A percentile compares a stretch with the other conserved stretches of the same genome.
Evolutionary conservation across 1,140 invertebrate genomes (phyloP).

Genomic region (Bombyx mandarina): DNA sequence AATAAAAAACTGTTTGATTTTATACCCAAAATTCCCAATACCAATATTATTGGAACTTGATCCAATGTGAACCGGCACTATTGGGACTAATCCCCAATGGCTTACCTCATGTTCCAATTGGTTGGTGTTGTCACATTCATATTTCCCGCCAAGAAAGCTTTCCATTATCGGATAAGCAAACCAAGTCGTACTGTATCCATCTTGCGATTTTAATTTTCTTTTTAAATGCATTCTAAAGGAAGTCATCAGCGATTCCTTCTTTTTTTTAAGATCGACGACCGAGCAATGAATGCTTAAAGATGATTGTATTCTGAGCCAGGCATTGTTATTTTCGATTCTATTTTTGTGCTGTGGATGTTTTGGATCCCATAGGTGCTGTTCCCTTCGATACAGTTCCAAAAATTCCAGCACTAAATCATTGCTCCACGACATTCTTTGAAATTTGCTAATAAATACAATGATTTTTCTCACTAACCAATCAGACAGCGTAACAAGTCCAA

Average conservation of each 20-base stretch:
- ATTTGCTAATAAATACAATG: not conserved
- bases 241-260: conserved; percentile 57
- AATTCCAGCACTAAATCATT: conserved; percentile 26
- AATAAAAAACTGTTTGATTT: too few relatives aligned
- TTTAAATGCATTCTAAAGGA: conserved; percentile 46
- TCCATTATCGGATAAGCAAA: conserved; percentile 51
- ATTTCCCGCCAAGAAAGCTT: conserved; percentile 51
- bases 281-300: conserved; percentile 41
- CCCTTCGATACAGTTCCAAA: conserved; percentile 24
- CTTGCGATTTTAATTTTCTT: conserved; percentile 37
- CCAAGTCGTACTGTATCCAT: conserved; percentile 40
- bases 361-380: conserved; percentile 28
- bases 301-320: conserved; percentile 37
- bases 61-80: too few relatives aligned
- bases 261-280: conserved; percentile 46
- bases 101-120: conserved; percentile 37
- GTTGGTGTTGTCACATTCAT: conserved; percentile 47
- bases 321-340: conserved; percentile 25
- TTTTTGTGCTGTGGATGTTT: conserved; percentile 26
- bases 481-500: conserved; percentile 30
- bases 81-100: not conserved
- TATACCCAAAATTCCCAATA: too few relatives aligned
- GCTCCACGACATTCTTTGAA: conserved; percentile 20
- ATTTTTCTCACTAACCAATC: conserved; percentile 29
- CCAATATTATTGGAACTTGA: too few relatives aligned